These are phyloP conservation scores for Crotalus tigris DNA, from an alignment of 2,113 vertebrate genomes.

Conservation along the genomic window DNA sequence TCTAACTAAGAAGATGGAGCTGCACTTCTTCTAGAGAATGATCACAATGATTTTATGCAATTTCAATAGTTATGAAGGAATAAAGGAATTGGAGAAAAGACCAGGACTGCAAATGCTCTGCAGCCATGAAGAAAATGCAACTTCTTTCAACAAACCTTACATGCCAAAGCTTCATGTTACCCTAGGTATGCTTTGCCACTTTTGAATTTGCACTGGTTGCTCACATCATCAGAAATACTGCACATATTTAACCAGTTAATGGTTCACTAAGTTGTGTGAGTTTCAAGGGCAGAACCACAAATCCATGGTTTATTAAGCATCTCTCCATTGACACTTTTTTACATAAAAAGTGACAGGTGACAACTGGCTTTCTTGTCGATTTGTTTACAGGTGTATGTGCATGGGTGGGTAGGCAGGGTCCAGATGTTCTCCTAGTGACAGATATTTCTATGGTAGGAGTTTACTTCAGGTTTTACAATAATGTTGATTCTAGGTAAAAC, in stretches of 20 bases:
- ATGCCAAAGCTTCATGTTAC: accelerated
- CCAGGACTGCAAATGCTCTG: not conserved
- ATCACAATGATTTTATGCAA: no score
- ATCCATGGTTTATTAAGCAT: not conserved
- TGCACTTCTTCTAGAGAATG: not conserved
- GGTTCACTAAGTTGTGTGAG: not conserved
- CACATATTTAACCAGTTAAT: conserved; percentile 18
- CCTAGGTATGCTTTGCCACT: accelerated
- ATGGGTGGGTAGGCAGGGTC: conserved; percentile 10
- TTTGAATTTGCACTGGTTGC: not conserved
- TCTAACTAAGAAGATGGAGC: not conserved
- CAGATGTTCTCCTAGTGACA: conserved; percentile 11
- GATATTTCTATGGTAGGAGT: not conserved
- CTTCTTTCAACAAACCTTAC: accelerated
- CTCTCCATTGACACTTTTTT: conserved; percentile 6
- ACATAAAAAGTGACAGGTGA: conserved; percentile 37
- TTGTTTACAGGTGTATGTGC: conserved; percentile 31
- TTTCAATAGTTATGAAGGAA: not conserved
- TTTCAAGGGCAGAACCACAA: not conserved
- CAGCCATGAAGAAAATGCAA: not conserved
- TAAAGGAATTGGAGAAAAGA: no score
- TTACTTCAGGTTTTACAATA: conserved; percentile 34
- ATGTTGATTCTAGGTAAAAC: not conserved
- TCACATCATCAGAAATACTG: not conserved
- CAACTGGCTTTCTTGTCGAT: conserved; percentile 22